Conservation (phyloP, 1,140 invertebrate genomes). For the Copidosoma floridanum region DNA sequence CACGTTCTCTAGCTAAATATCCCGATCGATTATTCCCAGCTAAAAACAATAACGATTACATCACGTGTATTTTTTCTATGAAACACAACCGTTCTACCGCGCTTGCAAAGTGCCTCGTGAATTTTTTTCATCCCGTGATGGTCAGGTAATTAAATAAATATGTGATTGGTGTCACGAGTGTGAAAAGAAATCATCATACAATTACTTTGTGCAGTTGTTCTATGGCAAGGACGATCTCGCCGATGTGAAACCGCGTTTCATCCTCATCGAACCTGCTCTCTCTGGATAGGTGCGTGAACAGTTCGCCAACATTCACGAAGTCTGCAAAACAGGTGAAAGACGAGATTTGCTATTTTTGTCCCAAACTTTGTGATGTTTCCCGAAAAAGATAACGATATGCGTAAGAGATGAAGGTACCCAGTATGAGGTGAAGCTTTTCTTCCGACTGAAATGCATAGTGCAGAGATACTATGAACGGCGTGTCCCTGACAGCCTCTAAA, state of each 20-base stretch:
- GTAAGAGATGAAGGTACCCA: too few relatives aligned
- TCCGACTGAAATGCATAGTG: conserved; percentile 95
- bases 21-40: conserved; percentile 93
- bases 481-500: conserved; percentile 81
- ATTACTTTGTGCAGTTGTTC: conserved; percentile 87
- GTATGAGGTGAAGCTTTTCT: conserved; percentile 85
- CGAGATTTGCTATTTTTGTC: neutral
- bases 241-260: conserved; percentile 85
- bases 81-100: too few relatives aligned
- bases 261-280: conserved; percentile 81
- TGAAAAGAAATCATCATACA: too few relatives aligned
- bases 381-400: too few relatives aligned
- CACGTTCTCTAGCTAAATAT: conserved; percentile 94
- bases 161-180: too few relatives aligned
- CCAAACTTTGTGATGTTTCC: too few relatives aligned
- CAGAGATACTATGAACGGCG: conserved; percentile 88
- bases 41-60: conserved; percentile 56
- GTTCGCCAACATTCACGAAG: conserved; percentile 89
- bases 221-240: conserved; percentile 87
- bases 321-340: conserved; percentile 61
- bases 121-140: too few relatives aligned
- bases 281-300: conserved; percentile 90
- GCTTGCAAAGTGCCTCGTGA: too few relatives aligned
- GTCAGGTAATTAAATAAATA: too few relatives aligned
- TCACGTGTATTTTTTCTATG: too few relatives aligned